Evolutionary conservation across 2,888 invertebrate species (phyloP).

Genomic region (Erebia aethiops): DNA sequence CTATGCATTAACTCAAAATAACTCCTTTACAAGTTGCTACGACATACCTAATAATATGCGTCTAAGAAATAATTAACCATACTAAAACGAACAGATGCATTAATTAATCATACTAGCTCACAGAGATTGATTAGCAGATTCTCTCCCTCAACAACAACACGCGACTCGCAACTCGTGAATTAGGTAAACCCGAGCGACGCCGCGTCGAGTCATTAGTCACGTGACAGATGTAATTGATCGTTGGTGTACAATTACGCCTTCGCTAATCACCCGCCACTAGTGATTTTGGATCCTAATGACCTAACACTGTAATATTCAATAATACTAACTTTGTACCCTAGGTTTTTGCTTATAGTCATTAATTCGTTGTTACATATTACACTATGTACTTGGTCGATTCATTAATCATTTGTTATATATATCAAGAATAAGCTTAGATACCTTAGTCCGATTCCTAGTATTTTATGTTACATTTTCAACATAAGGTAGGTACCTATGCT

Average conservation of each 20-base stretch:
- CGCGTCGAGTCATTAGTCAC: neutral
- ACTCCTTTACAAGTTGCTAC: too few relatives aligned
- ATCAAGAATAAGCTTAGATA: too few relatives aligned
- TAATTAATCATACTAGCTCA: neutral
- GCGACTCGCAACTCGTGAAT: slow-evolving; percentile 6
- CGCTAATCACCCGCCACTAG: slow-evolving; percentile 14
- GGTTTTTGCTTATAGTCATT: too few relatives aligned
- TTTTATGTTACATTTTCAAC: too few relatives aligned
- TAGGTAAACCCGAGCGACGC: slow-evolving; percentile 6
- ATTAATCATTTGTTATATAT: too few relatives aligned
- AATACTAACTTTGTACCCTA: too few relatives aligned
- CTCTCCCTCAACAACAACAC: neutral
- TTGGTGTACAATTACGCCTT: slow-evolving; percentile 11
- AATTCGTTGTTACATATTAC: too few relatives aligned
- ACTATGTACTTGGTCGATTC: too few relatives aligned
- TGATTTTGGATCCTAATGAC: slow-evolving; percentile 14
- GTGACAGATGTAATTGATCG: slow-evolving; percentile 18
- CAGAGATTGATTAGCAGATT: neutral
- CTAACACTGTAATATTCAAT: neutral
- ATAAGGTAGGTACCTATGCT: too few relatives aligned
- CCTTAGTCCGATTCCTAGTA: too few relatives aligned
- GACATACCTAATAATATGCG: too few relatives aligned
- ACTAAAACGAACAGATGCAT: neutral
- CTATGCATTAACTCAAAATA: too few relatives aligned
- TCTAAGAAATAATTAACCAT: neutral